Base-by-base conservation (phyloP, 2,797 vertebrate genomes). In the Sebastes taczanowskii region DNA sequence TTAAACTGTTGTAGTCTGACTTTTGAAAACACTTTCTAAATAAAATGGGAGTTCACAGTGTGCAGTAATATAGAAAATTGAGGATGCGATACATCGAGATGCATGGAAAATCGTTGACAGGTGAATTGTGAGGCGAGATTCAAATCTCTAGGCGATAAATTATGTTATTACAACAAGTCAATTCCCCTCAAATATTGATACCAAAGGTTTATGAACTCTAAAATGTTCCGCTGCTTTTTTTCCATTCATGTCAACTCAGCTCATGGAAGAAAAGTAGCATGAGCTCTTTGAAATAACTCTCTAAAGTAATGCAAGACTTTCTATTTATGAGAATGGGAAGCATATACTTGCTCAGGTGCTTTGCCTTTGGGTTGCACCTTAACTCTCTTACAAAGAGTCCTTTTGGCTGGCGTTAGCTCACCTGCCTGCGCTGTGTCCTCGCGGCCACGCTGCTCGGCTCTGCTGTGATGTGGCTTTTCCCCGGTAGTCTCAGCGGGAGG, bases 401-500 rank as follows among this genome's bases (percentile, higher is more conserved):
- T 63, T 72, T 35, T 6, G 30, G 30, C 53, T 22, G 32, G 22
- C 13, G 9, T 67, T 25, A 25, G 32, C 25, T 70, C 60, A 77
- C 71, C 69, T 81, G 49, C 29, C 34, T 55, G 59, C 0, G 10
- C 46, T 49, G 55, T 22, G 29, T 65, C 42, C 34, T 62, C 4
- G 29, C 64, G 79, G 58, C 59, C 73, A 49, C 5, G 23, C 56
- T 13, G 56, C 66, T 71, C 11, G 6, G 23, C 61, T 30, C 20
- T 10, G 49, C 59, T 80, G 46, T 73, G 71, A 82, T 69, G 61
- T 61, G 29, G 38, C 68, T 77, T 73, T 30, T 65, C 27, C 46
- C 6, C 10, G 9, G 49, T 32, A 2, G 23, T 74, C 69, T 22
- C 73, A 75, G 67, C 79, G 74, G 81, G 81, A 77, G 79, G 60